Conservation (phyloP, 2,797 vertebrate genomes). For the Chiloscyllium punctatum region DNA sequence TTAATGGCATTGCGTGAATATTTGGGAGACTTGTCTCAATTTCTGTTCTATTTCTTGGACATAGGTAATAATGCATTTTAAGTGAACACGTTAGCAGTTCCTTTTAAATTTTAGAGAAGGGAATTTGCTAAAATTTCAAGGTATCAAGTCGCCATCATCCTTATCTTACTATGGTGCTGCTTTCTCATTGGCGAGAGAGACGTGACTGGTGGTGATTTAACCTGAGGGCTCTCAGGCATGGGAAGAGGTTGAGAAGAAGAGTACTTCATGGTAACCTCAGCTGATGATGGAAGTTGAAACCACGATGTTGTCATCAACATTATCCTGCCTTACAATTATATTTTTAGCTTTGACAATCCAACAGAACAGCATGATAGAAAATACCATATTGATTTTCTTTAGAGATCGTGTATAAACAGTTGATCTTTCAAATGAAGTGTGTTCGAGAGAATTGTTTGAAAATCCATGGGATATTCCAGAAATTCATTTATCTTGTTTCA, state of each 20-base stretch:
- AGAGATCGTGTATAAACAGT: not conserved
- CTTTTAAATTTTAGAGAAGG: not conserved
- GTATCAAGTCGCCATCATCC: too few relatives aligned
- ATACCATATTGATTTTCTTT: slow-evolving; percentile 17
- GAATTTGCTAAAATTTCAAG: not conserved
- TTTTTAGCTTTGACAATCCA: not conserved
- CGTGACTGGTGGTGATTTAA: too few relatives aligned
- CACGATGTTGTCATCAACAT: not conserved
- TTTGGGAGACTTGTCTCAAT: not conserved
- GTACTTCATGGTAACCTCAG: too few relatives aligned
- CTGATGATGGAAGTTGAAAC: too few relatives aligned
- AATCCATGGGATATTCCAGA: not conserved
- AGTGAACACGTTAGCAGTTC: not conserved
- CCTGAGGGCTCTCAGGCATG: too few relatives aligned
- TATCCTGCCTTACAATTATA: not conserved
- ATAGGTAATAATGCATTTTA: not conserved
- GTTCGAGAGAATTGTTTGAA: not conserved
- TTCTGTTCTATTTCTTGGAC: not conserved
- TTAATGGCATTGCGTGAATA: too few relatives aligned
- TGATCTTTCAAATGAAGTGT: not conserved
- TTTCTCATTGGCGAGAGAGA: too few relatives aligned
- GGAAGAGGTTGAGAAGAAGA: too few relatives aligned
- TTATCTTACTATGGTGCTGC: too few relatives aligned
- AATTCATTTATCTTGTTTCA: not conserved
- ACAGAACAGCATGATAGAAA: not conserved